A percentile compares a stretch with the other conserved stretches of the same genome.
phyloP scores from a whole-genome alignment of 2,113 vertebrate species.

The Fregetta grallaria region DNA sequence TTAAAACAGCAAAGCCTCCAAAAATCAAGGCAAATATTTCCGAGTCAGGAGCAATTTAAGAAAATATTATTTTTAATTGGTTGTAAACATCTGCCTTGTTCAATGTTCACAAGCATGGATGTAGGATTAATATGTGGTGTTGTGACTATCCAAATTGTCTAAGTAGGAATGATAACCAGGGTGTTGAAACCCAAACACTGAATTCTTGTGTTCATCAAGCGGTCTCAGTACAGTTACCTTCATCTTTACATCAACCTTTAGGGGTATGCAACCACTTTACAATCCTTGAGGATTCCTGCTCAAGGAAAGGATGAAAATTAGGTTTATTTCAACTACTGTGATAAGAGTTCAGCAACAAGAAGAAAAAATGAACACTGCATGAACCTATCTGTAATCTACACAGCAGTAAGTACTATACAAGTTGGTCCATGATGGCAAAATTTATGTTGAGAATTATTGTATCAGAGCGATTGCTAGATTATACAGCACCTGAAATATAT shows the following conservation, averaged over 20 bases:
- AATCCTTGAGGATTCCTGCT: neutral
- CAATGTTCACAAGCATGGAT: neutral
- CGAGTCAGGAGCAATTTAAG: neutral
- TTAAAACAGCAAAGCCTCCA: neutral
- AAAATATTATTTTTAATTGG: neutral
- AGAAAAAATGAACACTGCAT: neutral
- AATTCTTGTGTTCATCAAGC: neutral
- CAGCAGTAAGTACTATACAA: neutral
- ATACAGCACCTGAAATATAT: neutral
- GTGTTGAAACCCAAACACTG: neutral
- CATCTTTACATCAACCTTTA: neutral
- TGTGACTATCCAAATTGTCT: neutral
- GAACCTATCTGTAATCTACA: neutral
- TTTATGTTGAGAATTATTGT: neutral
- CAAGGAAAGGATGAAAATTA: neutral
- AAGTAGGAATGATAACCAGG: neutral
- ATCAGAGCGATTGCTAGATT: neutral
- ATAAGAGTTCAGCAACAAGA: neutral
- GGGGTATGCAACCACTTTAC: neutral
- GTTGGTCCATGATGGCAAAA: neutral
- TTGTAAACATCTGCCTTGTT: neutral
- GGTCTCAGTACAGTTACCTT: neutral
- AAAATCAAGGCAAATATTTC: neutral
- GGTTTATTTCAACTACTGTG: neutral
- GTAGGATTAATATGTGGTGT: neutral